Evolutionary conservation across 2,888 invertebrate genomes (phyloP).

Genomic region (Lasioglossum marginatum): DNA sequence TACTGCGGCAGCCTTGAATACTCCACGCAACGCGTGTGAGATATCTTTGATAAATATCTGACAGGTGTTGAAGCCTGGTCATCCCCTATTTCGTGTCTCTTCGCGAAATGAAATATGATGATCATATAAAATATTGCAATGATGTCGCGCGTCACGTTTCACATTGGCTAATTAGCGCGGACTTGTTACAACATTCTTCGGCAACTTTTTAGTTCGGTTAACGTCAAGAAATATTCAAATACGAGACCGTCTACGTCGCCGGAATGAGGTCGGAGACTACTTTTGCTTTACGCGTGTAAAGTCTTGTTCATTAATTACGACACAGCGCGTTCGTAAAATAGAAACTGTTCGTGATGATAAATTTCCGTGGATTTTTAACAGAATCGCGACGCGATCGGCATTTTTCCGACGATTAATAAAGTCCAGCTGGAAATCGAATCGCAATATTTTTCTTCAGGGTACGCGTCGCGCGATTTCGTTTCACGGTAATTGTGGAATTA

Average conservation of each 20-base stretch:
- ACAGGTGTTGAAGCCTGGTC: not conserved
- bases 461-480: not conserved
- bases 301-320: not conserved
- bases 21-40: not conserved
- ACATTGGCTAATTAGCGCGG: not conserved
- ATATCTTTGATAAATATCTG: conserved; percentile 4
- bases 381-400: not conserved
- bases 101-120: not conserved
- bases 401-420: not conserved
- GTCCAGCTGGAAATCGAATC: not conserved
- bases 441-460: not conserved
- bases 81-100: not conserved
- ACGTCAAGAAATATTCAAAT: not conserved
- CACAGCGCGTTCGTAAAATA: not conserved
- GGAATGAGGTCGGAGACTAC: not conserved
- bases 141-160: not conserved
- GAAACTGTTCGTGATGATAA: not conserved
- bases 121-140: not conserved
- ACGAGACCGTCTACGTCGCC: not conserved
- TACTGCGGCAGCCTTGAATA: not conserved
- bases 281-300: not conserved
- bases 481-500: not conserved
- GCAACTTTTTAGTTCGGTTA: not conserved
- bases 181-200: not conserved
- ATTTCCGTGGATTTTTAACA: not conserved